Percentiles rank a stretch among this genome's conserved stretches.
These are phyloP conservation scores for Acleris cristana DNA, from an alignment of 2,888 invertebrate genomes.

Conservation along the genomic window DNA sequence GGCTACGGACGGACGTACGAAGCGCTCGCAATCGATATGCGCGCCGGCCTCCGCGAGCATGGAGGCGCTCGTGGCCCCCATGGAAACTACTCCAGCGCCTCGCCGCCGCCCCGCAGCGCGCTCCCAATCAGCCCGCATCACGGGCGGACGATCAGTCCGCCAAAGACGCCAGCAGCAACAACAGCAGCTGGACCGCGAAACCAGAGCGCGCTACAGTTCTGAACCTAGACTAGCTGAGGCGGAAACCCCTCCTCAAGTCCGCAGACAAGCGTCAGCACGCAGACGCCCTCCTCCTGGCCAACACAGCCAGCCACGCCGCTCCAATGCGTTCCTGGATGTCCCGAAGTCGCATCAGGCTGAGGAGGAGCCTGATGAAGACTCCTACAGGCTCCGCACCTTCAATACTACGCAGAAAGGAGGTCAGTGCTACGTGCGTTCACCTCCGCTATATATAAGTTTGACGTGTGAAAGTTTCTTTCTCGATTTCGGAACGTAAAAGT, in stretches of 20 bases:
- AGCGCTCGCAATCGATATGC: slow-evolving; percentile 90
- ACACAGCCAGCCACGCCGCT: slow-evolving; percentile 84
- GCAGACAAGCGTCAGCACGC: slow-evolving; percentile 85
- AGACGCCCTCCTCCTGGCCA: slow-evolving; percentile 79
- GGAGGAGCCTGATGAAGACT: slow-evolving; percentile 91
- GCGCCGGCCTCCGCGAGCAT: slow-evolving; percentile 87
- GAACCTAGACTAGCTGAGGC: slow-evolving; percentile 87
- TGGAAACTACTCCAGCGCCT: slow-evolving; percentile 83
- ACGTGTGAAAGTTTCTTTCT: slow-evolving; percentile 62
- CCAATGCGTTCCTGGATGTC: slow-evolving; percentile 89
- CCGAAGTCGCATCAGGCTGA: slow-evolving; percentile 77
- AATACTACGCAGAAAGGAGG: slow-evolving; percentile 95
- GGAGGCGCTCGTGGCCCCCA: slow-evolving; percentile 84
- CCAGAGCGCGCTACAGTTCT: slow-evolving; percentile 85
- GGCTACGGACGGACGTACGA: slow-evolving; percentile 86
- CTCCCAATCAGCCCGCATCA: slow-evolving; percentile 89
- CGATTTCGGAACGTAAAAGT: slow-evolving; percentile 61
- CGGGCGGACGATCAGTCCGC: slow-evolving; percentile 85
- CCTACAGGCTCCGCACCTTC: slow-evolving; percentile 95
- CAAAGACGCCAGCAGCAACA: slow-evolving; percentile 74
- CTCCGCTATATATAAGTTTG: slow-evolving; percentile 47
- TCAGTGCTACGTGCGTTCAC: slow-evolving; percentile 81
- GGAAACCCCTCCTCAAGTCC: slow-evolving; percentile 87
- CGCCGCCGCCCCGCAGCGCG: slow-evolving; percentile 88
- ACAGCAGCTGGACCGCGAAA: slow-evolving; percentile 78